Percentiles rank a stretch among this genome's conserved stretches.
Conservation (phyloP, 2,797 vertebrate species). For the Acanthornis magna region DNA sequence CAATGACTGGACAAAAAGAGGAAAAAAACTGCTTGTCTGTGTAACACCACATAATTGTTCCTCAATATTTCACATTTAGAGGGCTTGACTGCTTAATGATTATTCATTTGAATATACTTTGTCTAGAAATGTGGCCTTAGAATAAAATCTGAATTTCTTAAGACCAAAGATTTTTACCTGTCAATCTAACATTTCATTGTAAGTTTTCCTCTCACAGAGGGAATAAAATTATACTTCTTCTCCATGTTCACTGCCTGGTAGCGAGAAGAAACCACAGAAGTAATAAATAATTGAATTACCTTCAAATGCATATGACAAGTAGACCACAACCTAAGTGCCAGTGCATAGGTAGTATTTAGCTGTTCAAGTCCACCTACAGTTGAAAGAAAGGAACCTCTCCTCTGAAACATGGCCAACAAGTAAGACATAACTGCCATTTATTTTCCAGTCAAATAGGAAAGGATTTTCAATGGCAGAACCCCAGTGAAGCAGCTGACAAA, state of each 20-base stretch:
- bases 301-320: conserved; percentile 70
- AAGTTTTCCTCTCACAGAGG: neutral
- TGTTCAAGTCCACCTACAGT: conserved; percentile 57
- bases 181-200: conserved; percentile 2
- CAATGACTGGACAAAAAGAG: conserved; percentile 48
- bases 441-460: conserved; percentile 66
- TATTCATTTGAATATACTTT: conserved; percentile 70
- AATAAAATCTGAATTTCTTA: conserved; percentile 63
- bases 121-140: conserved; percentile 32
- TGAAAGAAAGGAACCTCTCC: conserved; percentile 63
- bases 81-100: conserved; percentile 3
- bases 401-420: conserved; percentile 66
- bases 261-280: conserved; percentile 66
- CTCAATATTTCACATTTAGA: conserved; percentile 62
- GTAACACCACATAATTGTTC: conserved; percentile 52
- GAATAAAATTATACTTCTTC: conserved; percentile 40
- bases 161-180: conserved; percentile 60
- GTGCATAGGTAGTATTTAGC: conserved; percentile 57
- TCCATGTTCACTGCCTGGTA: conserved; percentile 56
- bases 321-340: conserved; percentile 57
- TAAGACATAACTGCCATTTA: conserved; percentile 70
- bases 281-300: conserved; percentile 77
- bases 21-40: conserved; percentile 44
- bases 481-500: conserved; percentile 73
- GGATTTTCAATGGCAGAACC: conserved; percentile 65